Base-by-base conservation (phyloP, 2,888 invertebrate genomes). In the Lasioglossum villosulum region DNA sequence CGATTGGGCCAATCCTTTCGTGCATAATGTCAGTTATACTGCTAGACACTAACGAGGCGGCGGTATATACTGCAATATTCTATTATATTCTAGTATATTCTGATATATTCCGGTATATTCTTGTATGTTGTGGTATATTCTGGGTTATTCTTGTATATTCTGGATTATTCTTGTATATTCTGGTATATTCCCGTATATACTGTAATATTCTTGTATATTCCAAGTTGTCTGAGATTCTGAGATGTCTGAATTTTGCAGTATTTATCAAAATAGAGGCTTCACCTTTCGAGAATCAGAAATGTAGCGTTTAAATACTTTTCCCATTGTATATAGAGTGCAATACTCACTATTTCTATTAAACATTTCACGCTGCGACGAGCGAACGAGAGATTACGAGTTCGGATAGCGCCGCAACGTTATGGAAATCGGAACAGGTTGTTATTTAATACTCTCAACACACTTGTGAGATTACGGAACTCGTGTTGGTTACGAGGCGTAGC, bases 1-100 rank as follows among this genome's bases (percentile, higher is more conserved):
- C 14, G 37, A 72, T 59, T 75, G 73, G 30, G 66, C 75, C 75
- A 66, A 75, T 45, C 39, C 66, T 10, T 30, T 72, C 39, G 37
- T 19, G 30, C 39, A 34, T 52, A 68, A 27, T 70, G 19, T n/a
- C n/a, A 19, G 30, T 30, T 70, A 39, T 23, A n/a, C 37, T 14
- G 70, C 37, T 34, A 2, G 39, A 68, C 68, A 10, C 1, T 39
- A 70, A n/a, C 23, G 5, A 39, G 23, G n/a, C n/a, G 70, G n/a
- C n/a, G n/a, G n/a, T n/a, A n/a, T n/a, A n/a, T n/a, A n/a, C n/a
- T n/a, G n/a, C n/a, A n/a, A n/a, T n/a, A n/a, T n/a, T n/a, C n/a
- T n/a, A n/a, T n/a, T n/a, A n/a, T n/a, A n/a, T n/a, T n/a, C n/a
- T n/a, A n/a, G n/a, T n/a, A n/a, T n/a, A n/a, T n/a, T n/a, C n/a